Conservation (phyloP, 2,888 invertebrate species). For the Oligia fasciuncula region DNA sequence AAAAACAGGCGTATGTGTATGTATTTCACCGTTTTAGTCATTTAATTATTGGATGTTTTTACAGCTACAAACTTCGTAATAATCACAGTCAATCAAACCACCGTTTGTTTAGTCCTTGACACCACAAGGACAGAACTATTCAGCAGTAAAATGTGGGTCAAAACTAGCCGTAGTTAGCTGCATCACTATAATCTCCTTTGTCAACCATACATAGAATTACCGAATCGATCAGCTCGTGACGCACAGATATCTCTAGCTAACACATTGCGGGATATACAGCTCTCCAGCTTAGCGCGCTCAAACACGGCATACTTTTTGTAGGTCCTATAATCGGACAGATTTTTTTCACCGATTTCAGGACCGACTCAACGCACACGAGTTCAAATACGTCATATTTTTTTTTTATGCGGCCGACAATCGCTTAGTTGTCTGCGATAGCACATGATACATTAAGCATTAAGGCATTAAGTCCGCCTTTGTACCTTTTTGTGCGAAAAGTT, state of each 20-base stretch:
- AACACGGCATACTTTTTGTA: not conserved
- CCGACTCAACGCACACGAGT: too few relatives aligned
- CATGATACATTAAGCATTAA: too few relatives aligned
- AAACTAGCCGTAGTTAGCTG: not conserved
- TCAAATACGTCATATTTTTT: not conserved
- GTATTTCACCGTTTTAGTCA: not conserved
- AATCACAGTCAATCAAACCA: not conserved
- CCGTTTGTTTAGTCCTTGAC: not conserved
- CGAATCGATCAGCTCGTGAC: conserved; percentile 25
- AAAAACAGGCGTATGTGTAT: too few relatives aligned
- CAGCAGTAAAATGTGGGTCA: not conserved
- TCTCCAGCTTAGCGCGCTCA: not conserved
- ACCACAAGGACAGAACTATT: not conserved
- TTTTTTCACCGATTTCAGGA: not conserved
- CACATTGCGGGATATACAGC: conserved; percentile 18
- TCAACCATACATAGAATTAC: not conserved
- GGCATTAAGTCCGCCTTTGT: too few relatives aligned
- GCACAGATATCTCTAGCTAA: conserved; percentile 14
- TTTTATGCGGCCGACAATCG: too few relatives aligned
- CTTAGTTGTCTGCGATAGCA: not conserved
- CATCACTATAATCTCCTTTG: not conserved
- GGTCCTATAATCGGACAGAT: not conserved
- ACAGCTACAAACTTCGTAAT: not conserved
- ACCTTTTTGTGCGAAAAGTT: too few relatives aligned
- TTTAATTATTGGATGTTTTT: not conserved